Percentiles rank a stretch among this genome's conserved stretches.
These are phyloP conservation scores for Eupithecia centaureata DNA, from an alignment of 2,888 invertebrate genomes.

Conservation along the genomic window DNA sequence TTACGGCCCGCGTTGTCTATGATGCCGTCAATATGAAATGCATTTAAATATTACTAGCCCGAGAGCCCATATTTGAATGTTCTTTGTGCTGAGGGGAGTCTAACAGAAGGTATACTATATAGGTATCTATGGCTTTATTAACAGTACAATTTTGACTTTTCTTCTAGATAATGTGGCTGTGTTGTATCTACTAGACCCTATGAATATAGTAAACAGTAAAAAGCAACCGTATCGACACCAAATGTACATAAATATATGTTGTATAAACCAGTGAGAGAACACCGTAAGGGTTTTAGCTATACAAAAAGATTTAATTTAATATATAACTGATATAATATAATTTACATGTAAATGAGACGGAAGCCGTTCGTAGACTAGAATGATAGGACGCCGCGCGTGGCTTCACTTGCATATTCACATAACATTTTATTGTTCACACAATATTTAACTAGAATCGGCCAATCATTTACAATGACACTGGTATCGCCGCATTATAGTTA, in stretches of 20 bases:
- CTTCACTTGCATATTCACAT: conserved; percentile 15
- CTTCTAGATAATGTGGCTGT: neutral
- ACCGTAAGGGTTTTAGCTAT: conserved; percentile 25
- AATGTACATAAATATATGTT: neutral
- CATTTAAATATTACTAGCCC: too few relatives aligned
- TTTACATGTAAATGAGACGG: conserved; percentile 61
- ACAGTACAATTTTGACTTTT: neutral
- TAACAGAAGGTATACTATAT: too few relatives aligned
- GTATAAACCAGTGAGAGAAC: neutral
- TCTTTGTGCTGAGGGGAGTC: too few relatives aligned
- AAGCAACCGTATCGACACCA: neutral
- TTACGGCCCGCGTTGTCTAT: too few relatives aligned
- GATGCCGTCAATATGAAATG: too few relatives aligned
- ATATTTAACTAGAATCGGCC: neutral
- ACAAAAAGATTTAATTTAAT: conserved; percentile 65
- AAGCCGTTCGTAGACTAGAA: conserved; percentile 73
- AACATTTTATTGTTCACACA: neutral
- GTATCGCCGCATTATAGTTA: too few relatives aligned
- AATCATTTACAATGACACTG: too few relatives aligned
- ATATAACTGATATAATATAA: conserved; percentile 53
- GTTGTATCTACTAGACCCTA: too few relatives aligned
- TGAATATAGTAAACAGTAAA: neutral
- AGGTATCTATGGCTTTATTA: neutral
- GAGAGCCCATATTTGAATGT: too few relatives aligned
- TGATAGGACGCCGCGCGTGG: conserved; percentile 46